Evolutionary conservation across 1,140 invertebrate genomes (phyloP).

Genomic region (Scaptomyza hsui): DNA sequence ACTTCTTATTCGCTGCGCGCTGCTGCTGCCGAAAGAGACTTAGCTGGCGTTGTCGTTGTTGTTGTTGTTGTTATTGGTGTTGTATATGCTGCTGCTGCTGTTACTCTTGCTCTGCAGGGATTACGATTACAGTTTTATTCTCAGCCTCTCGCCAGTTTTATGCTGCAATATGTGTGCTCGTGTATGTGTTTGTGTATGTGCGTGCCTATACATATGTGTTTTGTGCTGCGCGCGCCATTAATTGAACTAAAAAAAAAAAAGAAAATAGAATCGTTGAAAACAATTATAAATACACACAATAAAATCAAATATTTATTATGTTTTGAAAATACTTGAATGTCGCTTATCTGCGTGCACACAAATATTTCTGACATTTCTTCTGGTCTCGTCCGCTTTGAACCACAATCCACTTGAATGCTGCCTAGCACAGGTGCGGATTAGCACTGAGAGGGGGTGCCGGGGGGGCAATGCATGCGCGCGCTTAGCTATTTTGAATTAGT

Average conservation of each 20-base stretch:
- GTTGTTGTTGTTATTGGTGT: conserved; percentile 47
- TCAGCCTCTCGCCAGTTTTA: conserved; percentile 60
- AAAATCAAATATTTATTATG: conserved; percentile 76
- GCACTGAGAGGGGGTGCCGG: neutral
- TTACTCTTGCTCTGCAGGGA: conserved; percentile 64
- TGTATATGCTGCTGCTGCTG: conserved; percentile 39
- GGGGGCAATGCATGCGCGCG: neutral
- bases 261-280: conserved; percentile 52
- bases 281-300: conserved; percentile 77
- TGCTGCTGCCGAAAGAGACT: conserved; percentile 54
- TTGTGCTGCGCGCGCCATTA: conserved; percentile 73
- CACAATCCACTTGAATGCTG: conserved; percentile 60
- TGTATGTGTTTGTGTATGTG: conserved; percentile 20
- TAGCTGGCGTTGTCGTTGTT: conserved; percentile 48
- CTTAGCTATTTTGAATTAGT: conserved; percentile 25
- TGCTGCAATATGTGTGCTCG: conserved; percentile 62
- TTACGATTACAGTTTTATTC: conserved; percentile 74
- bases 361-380: conserved; percentile 44
- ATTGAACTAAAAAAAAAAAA: conserved; percentile 58
- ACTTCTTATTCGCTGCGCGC: conserved; percentile 58
- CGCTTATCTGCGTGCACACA: conserved; percentile 19
- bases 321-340: conserved; percentile 79
- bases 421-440: conserved; percentile 44
- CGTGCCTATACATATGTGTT: conserved; percentile 23
- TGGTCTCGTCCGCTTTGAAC: conserved; percentile 17